Evolutionary conservation across 2,113 vertebrate genomes (phyloP), one percentile per base, ranked within the genome.

Genomic region (Ochotona curzoniae): DNA sequence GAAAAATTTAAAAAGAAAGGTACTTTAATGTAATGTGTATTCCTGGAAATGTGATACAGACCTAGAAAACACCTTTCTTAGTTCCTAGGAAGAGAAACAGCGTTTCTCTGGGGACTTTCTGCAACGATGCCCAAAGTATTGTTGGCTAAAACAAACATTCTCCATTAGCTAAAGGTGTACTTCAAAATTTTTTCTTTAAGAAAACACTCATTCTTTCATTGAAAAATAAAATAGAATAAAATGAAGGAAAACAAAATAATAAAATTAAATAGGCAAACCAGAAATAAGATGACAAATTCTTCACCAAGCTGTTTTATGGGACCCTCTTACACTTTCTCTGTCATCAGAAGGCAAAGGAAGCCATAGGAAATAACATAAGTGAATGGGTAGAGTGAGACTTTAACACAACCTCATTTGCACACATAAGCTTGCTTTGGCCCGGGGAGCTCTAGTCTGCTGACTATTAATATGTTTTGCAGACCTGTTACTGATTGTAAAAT

Each of bases 11-110:
- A 96, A 44, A 83, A 51, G 38, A 90, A 96, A 96, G 83, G 76
- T 93, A 93, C 92, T 97, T 93, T 94, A 94, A 96, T 94, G 93
- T 91, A 95, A 89, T 78, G 81, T 90, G 51, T 90, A 83, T 94
- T 94, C 87, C 90, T 93, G 73, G 82, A 92, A 83, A 90, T 94
- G 82, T 88, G 87, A 92, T 91, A 91, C 8, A 92, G 61, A 93
- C 91, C 75, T 82, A 94, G 83, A 87, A 89, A 96, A 83, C 79
- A 74, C 91, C 61, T 89, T 90, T 96, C 90, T 93, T 85, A 88
- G 87, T 81, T 38, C 8, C n/a, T 89, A 9, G 47, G 88, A 90
- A 8, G 63, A 89, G 67, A 95, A 97, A 91, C 10, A 93, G 30
- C 63, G 57, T 13, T 96, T 95, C 81, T 96, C 95, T 76, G 87